These are phyloP conservation scores for Strigops habroptila DNA, from an alignment of 2,113 vertebrate genomes.

Conservation along the genomic window DNA sequence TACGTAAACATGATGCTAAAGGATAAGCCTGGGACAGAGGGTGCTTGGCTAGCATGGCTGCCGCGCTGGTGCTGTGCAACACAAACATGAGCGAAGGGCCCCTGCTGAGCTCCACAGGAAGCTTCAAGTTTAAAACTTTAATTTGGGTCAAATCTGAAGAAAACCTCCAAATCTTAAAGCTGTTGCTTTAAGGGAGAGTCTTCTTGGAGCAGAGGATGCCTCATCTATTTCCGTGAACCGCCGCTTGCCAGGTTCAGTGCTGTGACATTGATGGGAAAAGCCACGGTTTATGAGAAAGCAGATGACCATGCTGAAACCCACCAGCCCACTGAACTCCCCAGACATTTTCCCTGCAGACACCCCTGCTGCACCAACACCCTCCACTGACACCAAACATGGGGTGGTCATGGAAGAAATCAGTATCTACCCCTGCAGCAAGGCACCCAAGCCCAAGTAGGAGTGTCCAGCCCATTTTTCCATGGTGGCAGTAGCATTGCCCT, in stretches of 20 bases:
- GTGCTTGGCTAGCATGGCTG: accelerated
- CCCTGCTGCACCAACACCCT: background rate
- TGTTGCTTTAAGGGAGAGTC: accelerated
- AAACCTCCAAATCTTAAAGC: background rate
- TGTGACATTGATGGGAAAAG: background rate
- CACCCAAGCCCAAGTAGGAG: accelerated
- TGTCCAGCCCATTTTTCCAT: background rate
- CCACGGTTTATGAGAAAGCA: background rate
- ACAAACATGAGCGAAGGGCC: accelerated
- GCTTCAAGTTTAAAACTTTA: background rate
- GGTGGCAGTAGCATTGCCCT: background rate
- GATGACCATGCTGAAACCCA: background rate
- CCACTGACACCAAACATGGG: background rate
- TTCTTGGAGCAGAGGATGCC: background rate
- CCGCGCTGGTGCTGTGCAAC: accelerated
- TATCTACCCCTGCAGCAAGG: background rate
- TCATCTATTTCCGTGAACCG: background rate
- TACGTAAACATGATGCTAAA: background rate
- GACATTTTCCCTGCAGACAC: accelerated
- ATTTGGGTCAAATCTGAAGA: background rate
- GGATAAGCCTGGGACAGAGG: background rate
- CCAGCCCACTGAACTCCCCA: background rate
- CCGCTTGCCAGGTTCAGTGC: background rate
- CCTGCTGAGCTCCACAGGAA: background rate
- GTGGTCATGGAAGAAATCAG: background rate